A percentile compares a stretch with the other conserved stretches of the same genome.
Conservation (phyloP, 2,113 vertebrate genomes). For the Erinaceus europaeus region DNA sequence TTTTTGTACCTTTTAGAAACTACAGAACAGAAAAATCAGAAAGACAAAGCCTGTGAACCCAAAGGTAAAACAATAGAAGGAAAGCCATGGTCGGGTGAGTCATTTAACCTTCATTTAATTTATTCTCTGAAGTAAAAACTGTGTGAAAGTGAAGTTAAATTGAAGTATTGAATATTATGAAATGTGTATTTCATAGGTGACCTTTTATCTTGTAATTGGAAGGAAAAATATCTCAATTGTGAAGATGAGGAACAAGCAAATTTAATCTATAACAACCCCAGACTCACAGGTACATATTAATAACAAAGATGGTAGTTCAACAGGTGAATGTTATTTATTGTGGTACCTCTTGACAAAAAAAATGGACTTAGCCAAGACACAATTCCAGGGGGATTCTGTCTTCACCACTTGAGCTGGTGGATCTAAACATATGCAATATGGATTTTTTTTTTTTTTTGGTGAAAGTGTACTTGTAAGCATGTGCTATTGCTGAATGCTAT, state of each 20-base stretch:
- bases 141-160: background rate
- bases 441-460: background rate
- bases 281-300: slow-evolving; percentile 78
- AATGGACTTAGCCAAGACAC: background rate
- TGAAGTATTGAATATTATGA: background rate
- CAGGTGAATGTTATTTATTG: background rate
- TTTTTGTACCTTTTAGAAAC: slow-evolving; percentile 59
- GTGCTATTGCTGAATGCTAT: background rate
- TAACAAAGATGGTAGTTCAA: background rate
- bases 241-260: slow-evolving; percentile 69
- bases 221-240: slow-evolving; percentile 49
- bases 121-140: background rate
- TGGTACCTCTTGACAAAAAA: background rate
- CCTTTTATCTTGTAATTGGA: slow-evolving; percentile 65
- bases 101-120: slow-evolving; percentile 25
- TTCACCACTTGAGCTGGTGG: background rate
- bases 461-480: background rate
- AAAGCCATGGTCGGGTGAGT: slow-evolving; percentile 76
- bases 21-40: slow-evolving; percentile 25
- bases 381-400: background rate
- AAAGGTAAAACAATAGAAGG: slow-evolving; percentile 69
- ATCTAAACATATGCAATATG: background rate
- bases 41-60: slow-evolving; percentile 55
- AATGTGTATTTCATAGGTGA: slow-evolving; percentile 71
- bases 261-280: slow-evolving; percentile 50